phyloP scores from a whole-genome alignment of 1,140 invertebrate species.

The Sitobion miscanthi region DNA sequence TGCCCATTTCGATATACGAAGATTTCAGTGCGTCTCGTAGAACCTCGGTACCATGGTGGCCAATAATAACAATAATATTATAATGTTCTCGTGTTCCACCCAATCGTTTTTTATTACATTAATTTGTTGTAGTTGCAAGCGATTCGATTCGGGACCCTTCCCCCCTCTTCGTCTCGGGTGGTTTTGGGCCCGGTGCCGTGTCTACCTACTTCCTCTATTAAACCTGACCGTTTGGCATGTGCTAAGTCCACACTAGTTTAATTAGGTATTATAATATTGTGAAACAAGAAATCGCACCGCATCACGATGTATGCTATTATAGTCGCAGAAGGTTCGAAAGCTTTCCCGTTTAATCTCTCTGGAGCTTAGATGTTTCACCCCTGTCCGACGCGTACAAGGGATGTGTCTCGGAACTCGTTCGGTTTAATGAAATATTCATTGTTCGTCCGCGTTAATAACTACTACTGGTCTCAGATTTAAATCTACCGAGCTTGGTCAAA shows the following conservation, averaged over 20 bases:
- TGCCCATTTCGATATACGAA: too few species aligned
- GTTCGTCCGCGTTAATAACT: conserved; percentile 20
- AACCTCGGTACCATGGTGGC: too few species aligned
- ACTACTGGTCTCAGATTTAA: neutral
- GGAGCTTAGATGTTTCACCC: neutral
- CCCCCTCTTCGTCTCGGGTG: too few species aligned
- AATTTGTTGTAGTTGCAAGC: too few species aligned
- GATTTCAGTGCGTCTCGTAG: too few species aligned
- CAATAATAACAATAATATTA: too few species aligned
- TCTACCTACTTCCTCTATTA: too few species aligned
- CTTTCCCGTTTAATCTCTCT: neutral
- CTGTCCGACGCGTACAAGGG: neutral
- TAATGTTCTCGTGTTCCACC: too few species aligned
- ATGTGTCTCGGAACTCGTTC: neutral
- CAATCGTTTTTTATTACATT: too few species aligned
- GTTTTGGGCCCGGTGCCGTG: too few species aligned
- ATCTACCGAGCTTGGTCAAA: neutral
- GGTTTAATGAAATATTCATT: conserved; percentile 41
- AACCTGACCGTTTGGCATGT: neutral
- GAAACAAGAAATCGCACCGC: neutral
- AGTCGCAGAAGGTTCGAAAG: neutral
- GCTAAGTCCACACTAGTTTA: neutral
- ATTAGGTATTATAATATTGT: neutral
- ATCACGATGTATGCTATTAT: neutral
- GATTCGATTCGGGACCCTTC: too few species aligned